These are phyloP conservation scores for Oscheius myriophilus DNA, from an alignment of 2,888 invertebrate species.

Conservation along the genomic window DNA sequence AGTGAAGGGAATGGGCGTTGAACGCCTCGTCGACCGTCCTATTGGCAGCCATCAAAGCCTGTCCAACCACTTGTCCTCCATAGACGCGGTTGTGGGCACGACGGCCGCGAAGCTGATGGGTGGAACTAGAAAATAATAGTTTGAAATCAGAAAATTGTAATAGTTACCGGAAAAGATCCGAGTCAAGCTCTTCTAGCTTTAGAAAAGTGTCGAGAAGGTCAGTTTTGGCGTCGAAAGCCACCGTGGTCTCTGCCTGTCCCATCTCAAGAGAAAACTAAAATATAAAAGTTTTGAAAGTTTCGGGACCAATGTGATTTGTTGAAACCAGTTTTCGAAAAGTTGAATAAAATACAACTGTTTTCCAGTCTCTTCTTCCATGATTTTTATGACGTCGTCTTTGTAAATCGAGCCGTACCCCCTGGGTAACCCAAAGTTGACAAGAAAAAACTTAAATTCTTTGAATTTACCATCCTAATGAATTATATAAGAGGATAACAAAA, in stretches of 20 bases:
- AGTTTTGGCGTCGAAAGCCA: conserved; percentile 27
- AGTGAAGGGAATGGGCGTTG: conserved; percentile 72
- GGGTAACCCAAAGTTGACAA: no score
- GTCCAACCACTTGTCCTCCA: conserved; percentile 72
- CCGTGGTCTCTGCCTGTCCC: conserved; percentile 3
- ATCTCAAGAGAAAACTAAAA: background rate
- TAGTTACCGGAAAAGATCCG: conserved; percentile 42
- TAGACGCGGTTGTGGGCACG: conserved; percentile 63
- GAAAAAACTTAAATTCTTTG: no score
- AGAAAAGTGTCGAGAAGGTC: conserved; percentile 49
- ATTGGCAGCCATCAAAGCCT: conserved; percentile 71
- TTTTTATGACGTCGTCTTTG: no score
- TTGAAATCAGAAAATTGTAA: background rate
- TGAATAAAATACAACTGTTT: no score
- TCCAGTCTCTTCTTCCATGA: no score
- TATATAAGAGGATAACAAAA: no score
- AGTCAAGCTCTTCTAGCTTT: conserved; percentile 48
- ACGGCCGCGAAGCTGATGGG: conserved; percentile 51
- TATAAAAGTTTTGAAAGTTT: background rate
- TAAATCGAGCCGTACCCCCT: no score
- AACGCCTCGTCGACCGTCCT: conserved; percentile 69
- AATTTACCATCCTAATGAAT: no score
- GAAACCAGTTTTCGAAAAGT: no score
- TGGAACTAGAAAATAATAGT: conserved; percentile 42
- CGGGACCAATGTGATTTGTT: no score